Evolutionary conservation across 2,113 vertebrate genomes (phyloP).

Genomic region (Pachycephala philippinensis): DNA sequence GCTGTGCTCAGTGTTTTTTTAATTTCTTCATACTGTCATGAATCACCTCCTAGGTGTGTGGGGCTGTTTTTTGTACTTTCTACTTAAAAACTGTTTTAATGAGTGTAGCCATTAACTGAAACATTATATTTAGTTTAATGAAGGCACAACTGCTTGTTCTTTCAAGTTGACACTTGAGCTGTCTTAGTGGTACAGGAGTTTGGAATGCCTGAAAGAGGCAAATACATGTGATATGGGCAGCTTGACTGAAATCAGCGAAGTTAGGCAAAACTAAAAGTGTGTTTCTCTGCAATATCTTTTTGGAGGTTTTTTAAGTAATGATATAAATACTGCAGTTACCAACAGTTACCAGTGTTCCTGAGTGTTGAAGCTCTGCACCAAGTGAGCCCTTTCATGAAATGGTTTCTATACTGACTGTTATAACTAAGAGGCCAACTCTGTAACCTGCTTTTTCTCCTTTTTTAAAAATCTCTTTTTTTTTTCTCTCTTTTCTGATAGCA

Average conservation of each 20-base stretch:
- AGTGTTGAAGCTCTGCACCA: neutral
- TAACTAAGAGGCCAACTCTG: neutral
- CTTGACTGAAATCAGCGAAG: neutral
- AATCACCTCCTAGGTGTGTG: neutral
- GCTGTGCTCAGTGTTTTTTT: neutral
- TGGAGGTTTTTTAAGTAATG: neutral
- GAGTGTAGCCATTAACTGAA: neutral
- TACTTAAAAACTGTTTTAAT: neutral
- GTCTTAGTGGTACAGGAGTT: neutral
- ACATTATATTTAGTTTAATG: neutral
- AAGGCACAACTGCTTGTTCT: neutral
- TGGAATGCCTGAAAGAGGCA: neutral
- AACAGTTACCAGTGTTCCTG: neutral
- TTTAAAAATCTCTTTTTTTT: neutral
- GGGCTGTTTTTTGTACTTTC: neutral
- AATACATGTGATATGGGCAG: neutral
- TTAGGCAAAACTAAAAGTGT: neutral
- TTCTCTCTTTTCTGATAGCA: neutral
- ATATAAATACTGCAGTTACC: neutral
- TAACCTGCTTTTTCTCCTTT: neutral
- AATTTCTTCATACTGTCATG: neutral
- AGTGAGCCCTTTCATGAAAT: neutral
- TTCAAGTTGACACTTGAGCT: neutral
- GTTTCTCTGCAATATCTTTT: neutral
- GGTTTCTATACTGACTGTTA: neutral